These are phyloP conservation scores for honey bee (Apis mellifera) DNA, from an alignment of 1,140 invertebrate species.

Conservation along the genomic window DNA sequence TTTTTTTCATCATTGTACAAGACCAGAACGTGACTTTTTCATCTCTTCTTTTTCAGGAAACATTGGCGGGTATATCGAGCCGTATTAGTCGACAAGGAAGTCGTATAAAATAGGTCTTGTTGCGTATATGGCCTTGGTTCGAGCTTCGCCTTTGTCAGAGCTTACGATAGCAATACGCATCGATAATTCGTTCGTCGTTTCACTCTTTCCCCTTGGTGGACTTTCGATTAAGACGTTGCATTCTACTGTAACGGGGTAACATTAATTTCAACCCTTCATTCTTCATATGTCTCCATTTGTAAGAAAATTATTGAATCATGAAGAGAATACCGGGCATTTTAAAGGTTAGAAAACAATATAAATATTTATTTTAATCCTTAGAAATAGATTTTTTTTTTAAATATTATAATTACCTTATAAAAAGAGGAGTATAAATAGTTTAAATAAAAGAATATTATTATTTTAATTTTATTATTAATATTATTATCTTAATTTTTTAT, in stretches of 20 bases:
- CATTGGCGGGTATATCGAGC: slow-evolving; percentile 13
- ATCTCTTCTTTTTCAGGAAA: background rate
- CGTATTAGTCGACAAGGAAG: slow-evolving; percentile 54
- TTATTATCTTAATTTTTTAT: too few species aligned
- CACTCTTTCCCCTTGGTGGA: background rate
- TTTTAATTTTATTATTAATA: too few species aligned
- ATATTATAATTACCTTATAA: too few species aligned
- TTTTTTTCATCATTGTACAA: background rate
- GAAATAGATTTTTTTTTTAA: too few species aligned
- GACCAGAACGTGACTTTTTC: background rate
- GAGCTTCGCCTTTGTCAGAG: slow-evolving; percentile 42
- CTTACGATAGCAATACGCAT: slow-evolving; percentile 40
- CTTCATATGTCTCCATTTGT: background rate
- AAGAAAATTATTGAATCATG: background rate
- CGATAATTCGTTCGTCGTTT: slow-evolving; percentile 18
- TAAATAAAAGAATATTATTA: too few species aligned
- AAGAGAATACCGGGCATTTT: background rate
- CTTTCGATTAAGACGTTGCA: background rate
- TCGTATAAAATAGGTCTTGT: slow-evolving; percentile 68
- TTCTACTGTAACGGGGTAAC: background rate
- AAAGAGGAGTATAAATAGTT: too few species aligned
- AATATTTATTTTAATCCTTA: too few species aligned
- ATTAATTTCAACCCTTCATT: background rate
- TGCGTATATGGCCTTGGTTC: slow-evolving; percentile 57
- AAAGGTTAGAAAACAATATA: background rate